These are phyloP conservation scores for Empidonax traillii DNA, from an alignment of 2,113 vertebrate genomes.

Conservation along the genomic window DNA sequence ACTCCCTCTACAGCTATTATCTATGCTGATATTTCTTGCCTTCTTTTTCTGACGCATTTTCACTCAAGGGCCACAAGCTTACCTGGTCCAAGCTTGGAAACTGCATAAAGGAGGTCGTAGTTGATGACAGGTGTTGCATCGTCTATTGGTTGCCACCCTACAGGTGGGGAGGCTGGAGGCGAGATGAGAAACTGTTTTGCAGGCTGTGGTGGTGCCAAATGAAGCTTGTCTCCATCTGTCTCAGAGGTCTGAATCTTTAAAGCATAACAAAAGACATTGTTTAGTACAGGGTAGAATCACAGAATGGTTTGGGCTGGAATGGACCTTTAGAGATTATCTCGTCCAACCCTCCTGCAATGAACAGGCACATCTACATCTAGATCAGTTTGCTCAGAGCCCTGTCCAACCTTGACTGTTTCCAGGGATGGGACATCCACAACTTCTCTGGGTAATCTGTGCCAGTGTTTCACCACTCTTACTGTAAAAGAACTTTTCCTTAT, in stretches of 20 bases:
- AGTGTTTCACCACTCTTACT: background rate
- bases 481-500: background rate
- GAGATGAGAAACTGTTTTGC: constrained; percentile 91
- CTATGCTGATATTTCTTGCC: background rate
- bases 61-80: background rate
- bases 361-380: background rate
- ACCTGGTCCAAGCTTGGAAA: constrained; percentile 88
- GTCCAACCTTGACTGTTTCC: background rate
- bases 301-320: background rate
- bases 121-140: constrained; percentile 87
- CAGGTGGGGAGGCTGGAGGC: constrained; percentile 84
- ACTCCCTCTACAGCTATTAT: background rate
- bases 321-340: background rate
- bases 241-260: constrained; percentile 82
- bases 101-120: constrained; percentile 87
- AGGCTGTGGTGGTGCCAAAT: constrained; percentile 87
- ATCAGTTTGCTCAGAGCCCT: background rate
- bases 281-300: background rate
- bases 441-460: background rate
- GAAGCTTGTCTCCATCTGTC: constrained; percentile 86
- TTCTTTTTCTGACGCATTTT: background rate
- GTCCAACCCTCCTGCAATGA: background rate
- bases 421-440: background rate
- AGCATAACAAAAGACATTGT: constrained; percentile 13
- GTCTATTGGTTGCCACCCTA: constrained; percentile 85